These are phyloP conservation scores for Ornithoptera priamus DNA, from an alignment of 2,888 invertebrate genomes.

Conservation along the genomic window DNA sequence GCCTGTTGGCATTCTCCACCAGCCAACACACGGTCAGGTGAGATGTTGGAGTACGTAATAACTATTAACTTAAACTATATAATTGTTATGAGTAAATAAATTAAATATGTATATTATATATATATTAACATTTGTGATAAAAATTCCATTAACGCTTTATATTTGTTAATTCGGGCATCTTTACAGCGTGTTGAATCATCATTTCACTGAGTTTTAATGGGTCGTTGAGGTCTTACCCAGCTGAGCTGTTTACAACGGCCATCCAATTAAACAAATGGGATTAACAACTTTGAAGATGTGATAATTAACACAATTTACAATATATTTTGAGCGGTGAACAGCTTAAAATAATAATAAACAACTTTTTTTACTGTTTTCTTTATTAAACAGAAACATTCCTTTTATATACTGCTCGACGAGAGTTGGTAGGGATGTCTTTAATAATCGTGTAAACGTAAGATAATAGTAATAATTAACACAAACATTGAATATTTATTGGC, in stretches of 20 bases:
- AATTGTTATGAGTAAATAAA: background rate
- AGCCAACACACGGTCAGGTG: too few relatives aligned
- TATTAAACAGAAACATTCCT: too few relatives aligned
- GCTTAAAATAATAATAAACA: too few relatives aligned
- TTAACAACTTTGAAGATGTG: conserved; percentile 1
- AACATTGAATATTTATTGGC: too few relatives aligned
- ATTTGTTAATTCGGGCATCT: conserved; percentile 7
- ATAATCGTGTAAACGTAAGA: too few relatives aligned
- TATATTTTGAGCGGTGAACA: background rate
- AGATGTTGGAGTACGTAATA: background rate
- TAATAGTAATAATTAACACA: too few relatives aligned
- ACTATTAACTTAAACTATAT: background rate
- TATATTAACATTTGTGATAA: background rate
- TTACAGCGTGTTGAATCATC: conserved; percentile 7
- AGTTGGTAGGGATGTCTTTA: too few relatives aligned
- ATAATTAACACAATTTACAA: conserved; percentile 9
- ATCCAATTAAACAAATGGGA: conserved; percentile 9
- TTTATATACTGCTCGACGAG: too few relatives aligned
- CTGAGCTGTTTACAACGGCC: conserved; percentile 16
- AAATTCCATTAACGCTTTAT: conserved; percentile 6
- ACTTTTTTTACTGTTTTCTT: too few relatives aligned
- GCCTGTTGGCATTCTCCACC: too few relatives aligned
- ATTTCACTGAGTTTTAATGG: conserved; percentile 14
- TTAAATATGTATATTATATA: background rate
- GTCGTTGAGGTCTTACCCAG: conserved; percentile 7